Percentiles rank a stretch among this genome's conserved stretches.
Conservation (phyloP, 2,113 vertebrate species). For the Nesoenas mayeri region DNA sequence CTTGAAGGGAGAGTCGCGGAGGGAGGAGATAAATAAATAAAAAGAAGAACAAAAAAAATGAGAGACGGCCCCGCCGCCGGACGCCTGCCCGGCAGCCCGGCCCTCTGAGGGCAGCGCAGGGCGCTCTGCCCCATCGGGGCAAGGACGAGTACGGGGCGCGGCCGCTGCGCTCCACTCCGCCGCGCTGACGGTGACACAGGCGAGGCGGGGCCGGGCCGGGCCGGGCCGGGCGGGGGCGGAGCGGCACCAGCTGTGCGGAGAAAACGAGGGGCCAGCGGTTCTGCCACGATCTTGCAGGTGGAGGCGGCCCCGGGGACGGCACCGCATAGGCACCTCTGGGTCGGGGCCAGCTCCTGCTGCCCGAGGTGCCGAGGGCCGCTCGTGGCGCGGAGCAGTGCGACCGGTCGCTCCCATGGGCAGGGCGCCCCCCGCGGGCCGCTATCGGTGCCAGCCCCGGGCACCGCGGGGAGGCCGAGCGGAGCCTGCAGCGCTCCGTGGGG, state of each 20-base stretch:
- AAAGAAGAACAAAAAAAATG: too few species aligned
- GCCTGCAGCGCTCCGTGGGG: background rate
- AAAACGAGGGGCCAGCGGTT: background rate
- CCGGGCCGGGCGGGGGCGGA: background rate
- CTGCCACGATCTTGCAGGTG: background rate
- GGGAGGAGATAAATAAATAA: background rate
- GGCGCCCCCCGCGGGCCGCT: background rate
- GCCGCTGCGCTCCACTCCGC: background rate
- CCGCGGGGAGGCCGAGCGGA: constrained; percentile 26
- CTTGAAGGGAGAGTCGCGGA: too few species aligned
- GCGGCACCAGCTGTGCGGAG: background rate
- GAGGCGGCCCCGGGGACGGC: background rate
- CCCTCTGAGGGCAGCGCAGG: background rate
- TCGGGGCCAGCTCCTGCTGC: background rate
- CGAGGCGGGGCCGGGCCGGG: background rate
- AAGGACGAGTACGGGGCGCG: background rate
- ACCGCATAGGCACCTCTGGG: too few species aligned
- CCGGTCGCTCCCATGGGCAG: background rate
- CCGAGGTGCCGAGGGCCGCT: background rate
- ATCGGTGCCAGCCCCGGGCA: background rate
- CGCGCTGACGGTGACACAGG: background rate
- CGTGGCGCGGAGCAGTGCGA: background rate
- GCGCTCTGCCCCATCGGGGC: background rate
- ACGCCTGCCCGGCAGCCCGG: too few species aligned
- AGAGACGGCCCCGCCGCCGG: background rate